Evolutionary conservation across 2,888 invertebrate species (phyloP), one percentile per base, ranked within the genome.

Genomic region (Patella pellucida): DNA sequence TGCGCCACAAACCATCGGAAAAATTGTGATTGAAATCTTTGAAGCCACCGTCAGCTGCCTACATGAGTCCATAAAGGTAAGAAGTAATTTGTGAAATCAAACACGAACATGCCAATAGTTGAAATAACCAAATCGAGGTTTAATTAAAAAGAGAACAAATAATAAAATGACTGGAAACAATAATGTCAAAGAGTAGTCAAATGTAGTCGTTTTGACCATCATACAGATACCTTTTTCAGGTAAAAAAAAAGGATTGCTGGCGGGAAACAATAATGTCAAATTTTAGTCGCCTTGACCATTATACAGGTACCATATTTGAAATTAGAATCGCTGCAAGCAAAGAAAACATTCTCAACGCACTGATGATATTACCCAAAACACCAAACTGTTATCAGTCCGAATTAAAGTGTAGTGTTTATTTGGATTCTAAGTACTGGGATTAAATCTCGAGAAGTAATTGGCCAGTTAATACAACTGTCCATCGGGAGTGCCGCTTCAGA

Each of bases 321-420:
- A 70, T 70, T 9, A 70, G 70, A 70, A 70, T 70, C 51, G 70
- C 70, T 70, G 70, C 70, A 70, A 52, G 50, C 70, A 23, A 70
- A 70, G 70, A 70, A 70, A 41, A 3, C 70, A 70, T 70, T 70
- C 50, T 70, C 70, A 70, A 70, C 70, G 70, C 70, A 70, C 50
- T 70, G 70, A 70, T 70, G 70, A 4, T 31, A 9, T 70, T 70
- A 70, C 70, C 51, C 2, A 70, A 70, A 41, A 70, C 27, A 50
- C 3, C 27, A 70, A 70, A 5, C 3, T 70, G 7, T 70, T 70
- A 70, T 70, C 70, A 70, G 70, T 70, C 70, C 51, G 70, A 19
- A 70, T 70, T 9, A 70, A 31, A 70, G 70, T 70, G 70, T 70
- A 70, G 51, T 31, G 70, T 70, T 70, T 41, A 50, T 69, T 3